Conservation (phyloP, 2,797 vertebrate species). For the Microhierax caerulescens region DNA sequence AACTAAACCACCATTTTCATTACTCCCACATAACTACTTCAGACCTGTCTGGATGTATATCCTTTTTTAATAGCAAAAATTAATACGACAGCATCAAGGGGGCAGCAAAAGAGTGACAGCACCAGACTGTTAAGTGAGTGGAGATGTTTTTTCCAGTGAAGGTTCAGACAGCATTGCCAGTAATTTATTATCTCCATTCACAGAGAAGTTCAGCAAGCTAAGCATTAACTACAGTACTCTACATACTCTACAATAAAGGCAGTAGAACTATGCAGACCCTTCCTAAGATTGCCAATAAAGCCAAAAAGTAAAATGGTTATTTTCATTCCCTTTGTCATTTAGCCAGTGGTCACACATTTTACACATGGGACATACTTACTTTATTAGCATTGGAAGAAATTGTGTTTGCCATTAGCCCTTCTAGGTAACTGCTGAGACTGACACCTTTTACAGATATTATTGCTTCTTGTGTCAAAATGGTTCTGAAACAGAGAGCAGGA, state of each 20-base stretch:
- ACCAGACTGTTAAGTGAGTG: not conserved
- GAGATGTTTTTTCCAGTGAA: not conserved
- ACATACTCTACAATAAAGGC: not conserved
- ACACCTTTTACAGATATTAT: constrained; percentile 96
- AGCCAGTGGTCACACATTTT: not conserved
- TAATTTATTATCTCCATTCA: not conserved
- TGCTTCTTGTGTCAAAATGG: constrained; percentile 95
- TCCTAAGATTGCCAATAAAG: not conserved
- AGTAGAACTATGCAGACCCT: not conserved
- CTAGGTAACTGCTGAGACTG: constrained; percentile 95
- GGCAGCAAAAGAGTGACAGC: not conserved
- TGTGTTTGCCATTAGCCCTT: constrained; percentile 92
- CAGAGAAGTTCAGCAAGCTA: not conserved
- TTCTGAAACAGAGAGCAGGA: constrained; percentile 76
- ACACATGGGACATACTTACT: constrained; percentile 71
- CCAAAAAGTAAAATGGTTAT: not conserved
- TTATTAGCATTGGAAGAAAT: constrained; percentile 96
- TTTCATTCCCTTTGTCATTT: not conserved
- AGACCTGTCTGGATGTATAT: not conserved
- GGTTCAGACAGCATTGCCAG: not conserved
- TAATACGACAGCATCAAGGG: not conserved
- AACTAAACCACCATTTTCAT: not conserved
- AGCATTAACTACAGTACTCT: not conserved
- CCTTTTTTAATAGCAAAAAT: not conserved
- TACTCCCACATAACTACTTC: not conserved